phyloP scores from a whole-genome alignment of 2,113 vertebrate genomes.

The Oenanthe melanoleuca region DNA sequence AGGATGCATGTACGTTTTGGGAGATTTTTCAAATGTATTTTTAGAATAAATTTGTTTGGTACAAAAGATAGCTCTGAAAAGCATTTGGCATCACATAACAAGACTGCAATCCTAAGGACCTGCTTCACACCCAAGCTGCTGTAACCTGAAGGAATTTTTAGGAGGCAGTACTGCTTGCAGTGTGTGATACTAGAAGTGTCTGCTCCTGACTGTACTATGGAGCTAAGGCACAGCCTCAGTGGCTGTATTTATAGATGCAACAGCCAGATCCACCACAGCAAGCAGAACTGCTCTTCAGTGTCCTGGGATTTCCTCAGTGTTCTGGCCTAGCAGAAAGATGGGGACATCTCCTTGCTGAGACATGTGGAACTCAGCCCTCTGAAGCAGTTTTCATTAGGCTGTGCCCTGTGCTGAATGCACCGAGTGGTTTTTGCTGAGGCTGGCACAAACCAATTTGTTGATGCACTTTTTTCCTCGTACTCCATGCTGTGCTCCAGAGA shows the following conservation, averaged over 20 bases:
- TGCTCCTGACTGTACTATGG: background rate
- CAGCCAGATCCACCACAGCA: background rate
- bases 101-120: background rate
- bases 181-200: background rate
- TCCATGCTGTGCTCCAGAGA: background rate
- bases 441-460: background rate
- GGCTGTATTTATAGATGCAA: background rate
- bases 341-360: background rate
- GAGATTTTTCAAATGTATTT: constrained; percentile 2
- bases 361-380: no score
- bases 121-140: background rate
- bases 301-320: background rate
- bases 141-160: background rate
- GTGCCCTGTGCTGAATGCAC: background rate
- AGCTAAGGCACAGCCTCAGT: background rate
- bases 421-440: background rate
- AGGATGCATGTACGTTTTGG: background rate
- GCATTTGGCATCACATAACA: background rate
- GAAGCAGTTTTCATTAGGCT: background rate
- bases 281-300: background rate
- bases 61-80: background rate
- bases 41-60: background rate
- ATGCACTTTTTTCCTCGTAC: background rate
- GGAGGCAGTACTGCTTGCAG: background rate
- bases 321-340: background rate